Percentiles rank a stretch among this genome's conserved stretches.
Evolutionary conservation across 2,888 invertebrate genomes (phyloP).

Genomic region (Drosophila nigritarsus): DNA sequence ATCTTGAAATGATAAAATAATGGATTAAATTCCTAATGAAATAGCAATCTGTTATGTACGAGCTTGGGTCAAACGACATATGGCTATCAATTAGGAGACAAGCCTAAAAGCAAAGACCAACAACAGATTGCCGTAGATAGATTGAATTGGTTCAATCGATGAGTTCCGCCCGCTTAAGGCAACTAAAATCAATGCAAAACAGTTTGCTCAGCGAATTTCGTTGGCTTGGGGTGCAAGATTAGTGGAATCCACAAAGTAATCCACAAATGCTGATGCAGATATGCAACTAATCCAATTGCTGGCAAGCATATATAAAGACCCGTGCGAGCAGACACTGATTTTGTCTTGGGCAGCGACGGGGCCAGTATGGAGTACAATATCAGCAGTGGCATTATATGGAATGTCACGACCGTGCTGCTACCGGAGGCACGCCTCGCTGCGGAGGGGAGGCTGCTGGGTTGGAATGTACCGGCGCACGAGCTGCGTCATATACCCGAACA

Average conservation of each 20-base stretch:
- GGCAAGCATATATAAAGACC: slow-evolving; percentile 54
- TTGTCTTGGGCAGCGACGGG: slow-evolving; percentile 65
- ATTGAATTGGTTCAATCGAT: slow-evolving; percentile 15
- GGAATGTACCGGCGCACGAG: slow-evolving; percentile 92
- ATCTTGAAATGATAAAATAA: background rate
- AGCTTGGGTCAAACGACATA: background rate
- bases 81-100: slow-evolving; percentile 21
- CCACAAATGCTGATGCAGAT: slow-evolving; percentile 45
- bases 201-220: slow-evolving; percentile 48
- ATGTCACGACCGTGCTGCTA: slow-evolving; percentile 76
- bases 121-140: slow-evolving; percentile 12
- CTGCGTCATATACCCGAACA: slow-evolving; percentile 91
- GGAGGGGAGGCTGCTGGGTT: slow-evolving; percentile 88
- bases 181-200: slow-evolving; percentile 61
- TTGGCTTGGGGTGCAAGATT: slow-evolving; percentile 46
- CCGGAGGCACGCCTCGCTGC: slow-evolving; percentile 78
- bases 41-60: background rate
- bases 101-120: background rate
- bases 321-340: slow-evolving; percentile 48
- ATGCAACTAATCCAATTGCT: slow-evolving; percentile 63
- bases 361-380: slow-evolving; percentile 64
- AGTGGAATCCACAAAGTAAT: slow-evolving; percentile 61
- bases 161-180: slow-evolving; percentile 8
- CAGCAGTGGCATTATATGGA: slow-evolving; percentile 56
- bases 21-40: background rate